These are phyloP conservation scores for Clarias magur DNA, from an alignment of 2,113 vertebrate genomes.

Conservation along the genomic window DNA sequence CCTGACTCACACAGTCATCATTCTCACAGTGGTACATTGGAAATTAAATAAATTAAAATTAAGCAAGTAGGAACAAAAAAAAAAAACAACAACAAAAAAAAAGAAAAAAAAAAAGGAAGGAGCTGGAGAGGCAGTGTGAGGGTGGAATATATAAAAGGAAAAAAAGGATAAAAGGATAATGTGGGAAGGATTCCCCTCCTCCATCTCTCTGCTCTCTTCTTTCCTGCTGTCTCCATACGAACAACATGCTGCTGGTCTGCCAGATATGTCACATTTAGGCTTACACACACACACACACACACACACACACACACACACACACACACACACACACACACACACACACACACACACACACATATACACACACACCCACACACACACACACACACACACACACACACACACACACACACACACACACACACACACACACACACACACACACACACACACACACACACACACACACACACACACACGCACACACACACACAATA, in stretches of 20 bases:
- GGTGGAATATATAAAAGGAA: background rate
- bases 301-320: conserved; percentile 24
- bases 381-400: conserved; percentile 34
- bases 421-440: conserved; percentile 22
- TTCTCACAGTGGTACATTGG: background rate
- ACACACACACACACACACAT: conserved; percentile 24
- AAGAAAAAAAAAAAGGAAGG: background rate
- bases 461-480: conserved; percentile 14
- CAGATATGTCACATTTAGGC: conserved; percentile 28
- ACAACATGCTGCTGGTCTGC: conserved; percentile 11
- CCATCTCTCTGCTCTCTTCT: conserved; percentile 1
- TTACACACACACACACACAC: conserved; percentile 6
- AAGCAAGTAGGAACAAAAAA: background rate
- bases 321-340: conserved; percentile 18
- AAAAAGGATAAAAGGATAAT: background rate
- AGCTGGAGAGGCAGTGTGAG: background rate
- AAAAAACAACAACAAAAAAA: background rate
- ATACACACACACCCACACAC: no score
- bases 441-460: conserved; percentile 28
- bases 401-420: conserved; percentile 25
- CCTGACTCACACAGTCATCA: background rate
- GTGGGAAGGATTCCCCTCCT: conserved; percentile 18
- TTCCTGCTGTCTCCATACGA: conserved; percentile 20
- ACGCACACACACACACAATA: conserved; percentile 35
- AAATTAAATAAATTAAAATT: background rate